Evolutionary conservation across 2,797 vertebrate species (phyloP), one percentile per base, ranked within the genome.

Genomic region (Poecile montanus): DNA sequence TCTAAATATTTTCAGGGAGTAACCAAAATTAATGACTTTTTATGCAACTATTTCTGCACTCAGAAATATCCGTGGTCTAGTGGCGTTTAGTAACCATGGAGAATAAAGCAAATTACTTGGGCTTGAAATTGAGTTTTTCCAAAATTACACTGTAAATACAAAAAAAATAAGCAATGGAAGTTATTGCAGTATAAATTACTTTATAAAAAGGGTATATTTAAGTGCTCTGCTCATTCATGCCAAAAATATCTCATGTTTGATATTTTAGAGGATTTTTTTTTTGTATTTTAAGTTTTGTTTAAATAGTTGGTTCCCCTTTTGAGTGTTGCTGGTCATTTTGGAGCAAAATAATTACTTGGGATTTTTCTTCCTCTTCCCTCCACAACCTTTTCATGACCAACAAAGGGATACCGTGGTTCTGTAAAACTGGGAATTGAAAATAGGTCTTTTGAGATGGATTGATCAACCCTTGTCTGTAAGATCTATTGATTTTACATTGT

Each of bases 101-200:
- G 65, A 93, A 65, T 67, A 79, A 76, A 91, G 66, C 50, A 72
- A 80, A 85, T 86, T 77, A 72, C 62, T 91, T 85, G 53, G 62
- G 25, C 61, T 92, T 82, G 67, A 84, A 94, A 89, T 75, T 38
- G 76, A 73, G 32, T 78, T 79, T 68, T 78, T 89, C 67, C 54
- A 87, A 51, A 27, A 56, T 34, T 58, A 58, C 82, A 40, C 62
- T 92, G 10, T 61, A 89, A 92, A 76, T 68, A n/a, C n/a, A 30
- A 75, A 3, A 3, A 34, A 89, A 78, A 62, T 5, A 63, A 44
- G 44, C 15, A 58, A 27, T 23, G 14, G 38, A 29, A 50, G 22
- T 57, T 86, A 70, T 32, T 74, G 51, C n/a, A 54, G 17, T 77
- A 58, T 53, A 63, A 92, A 51, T 66, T 42, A 30, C 32, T 78